These are phyloP conservation scores for Scaptomyza flava DNA, from an alignment of 2,888 invertebrate species.

Conservation along the genomic window DNA sequence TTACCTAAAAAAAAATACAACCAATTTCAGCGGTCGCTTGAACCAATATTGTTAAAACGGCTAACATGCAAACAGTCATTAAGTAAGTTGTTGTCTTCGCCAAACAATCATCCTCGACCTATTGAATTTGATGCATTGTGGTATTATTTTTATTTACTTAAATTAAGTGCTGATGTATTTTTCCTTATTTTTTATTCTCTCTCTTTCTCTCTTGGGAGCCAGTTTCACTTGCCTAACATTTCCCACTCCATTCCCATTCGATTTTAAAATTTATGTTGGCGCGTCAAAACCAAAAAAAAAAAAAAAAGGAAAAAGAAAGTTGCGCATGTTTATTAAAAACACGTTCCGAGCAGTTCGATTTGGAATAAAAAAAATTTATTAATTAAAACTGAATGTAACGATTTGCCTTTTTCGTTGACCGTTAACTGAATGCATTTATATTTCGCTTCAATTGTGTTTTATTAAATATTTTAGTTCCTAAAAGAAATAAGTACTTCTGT, in stretches of 20 bases:
- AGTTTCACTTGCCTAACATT: slow-evolving; percentile 11
- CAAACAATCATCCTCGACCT: slow-evolving; percentile 2
- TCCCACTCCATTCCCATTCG: slow-evolving; percentile 29
- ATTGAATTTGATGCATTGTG: not conserved
- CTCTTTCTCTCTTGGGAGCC: not conserved
- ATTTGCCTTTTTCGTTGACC: not conserved
- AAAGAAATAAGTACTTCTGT: not conserved
- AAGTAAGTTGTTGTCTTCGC: slow-evolving; percentile 76
- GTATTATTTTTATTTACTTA: too few species aligned
- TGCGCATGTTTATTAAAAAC: slow-evolving; percentile 73
- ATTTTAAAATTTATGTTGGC: slow-evolving; percentile 32
- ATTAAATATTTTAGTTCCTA: slow-evolving; percentile 1
- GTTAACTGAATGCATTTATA: not conserved
- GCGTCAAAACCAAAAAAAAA: slow-evolving; percentile 42
- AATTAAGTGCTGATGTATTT: too few species aligned
- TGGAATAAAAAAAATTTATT: slow-evolving; percentile 21
- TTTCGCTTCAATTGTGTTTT: not conserved
- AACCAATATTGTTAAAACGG: slow-evolving; percentile 61
- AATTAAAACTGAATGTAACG: slow-evolving; percentile 8
- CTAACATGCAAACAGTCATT: slow-evolving; percentile 82
- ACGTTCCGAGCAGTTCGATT: slow-evolving; percentile 58
- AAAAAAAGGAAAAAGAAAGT: slow-evolving; percentile 64
- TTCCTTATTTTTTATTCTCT: not conserved
- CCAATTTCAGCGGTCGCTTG: slow-evolving; percentile 20
- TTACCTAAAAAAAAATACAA: slow-evolving; percentile 28